A percentile compares a stretch with the other conserved stretches of the same genome.
These are phyloP conservation scores for Terebella lapidaria DNA, from an alignment of 2,888 invertebrate genomes.

Conservation along the genomic window DNA sequence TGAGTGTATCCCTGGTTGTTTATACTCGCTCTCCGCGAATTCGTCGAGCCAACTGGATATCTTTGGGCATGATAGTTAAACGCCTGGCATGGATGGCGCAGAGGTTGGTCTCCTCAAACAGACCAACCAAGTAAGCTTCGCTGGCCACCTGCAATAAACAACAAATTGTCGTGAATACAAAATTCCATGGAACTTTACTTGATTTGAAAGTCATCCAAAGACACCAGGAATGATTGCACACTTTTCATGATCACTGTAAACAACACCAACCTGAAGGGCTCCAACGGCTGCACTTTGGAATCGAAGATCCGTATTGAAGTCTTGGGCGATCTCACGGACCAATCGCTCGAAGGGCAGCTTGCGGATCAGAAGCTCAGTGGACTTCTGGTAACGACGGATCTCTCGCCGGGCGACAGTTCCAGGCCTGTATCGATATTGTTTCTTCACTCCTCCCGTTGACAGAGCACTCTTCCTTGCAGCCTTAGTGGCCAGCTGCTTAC, in stretches of 20 bases:
- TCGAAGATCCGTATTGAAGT: no score
- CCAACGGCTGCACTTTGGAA: slow-evolving; percentile 54
- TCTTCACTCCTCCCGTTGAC: slow-evolving; percentile 54
- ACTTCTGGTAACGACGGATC: slow-evolving; percentile 53
- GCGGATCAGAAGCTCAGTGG: slow-evolving; percentile 51
- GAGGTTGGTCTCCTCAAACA: slow-evolving; percentile 91
- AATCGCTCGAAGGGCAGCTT: slow-evolving; percentile 53
- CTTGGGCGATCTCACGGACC: slow-evolving; percentile 54
- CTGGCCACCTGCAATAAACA: slow-evolving; percentile 22
- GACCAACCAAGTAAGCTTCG: slow-evolving; percentile 22
- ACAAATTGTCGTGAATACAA: no score
- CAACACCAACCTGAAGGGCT: no score
- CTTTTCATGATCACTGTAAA: no score
- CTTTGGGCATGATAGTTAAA: slow-evolving; percentile 96
- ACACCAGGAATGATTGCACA: no score
- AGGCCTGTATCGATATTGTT: slow-evolving; percentile 53
- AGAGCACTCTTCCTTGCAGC: slow-evolving; percentile 53
- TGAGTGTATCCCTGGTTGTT: no score
- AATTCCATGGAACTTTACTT: no score
- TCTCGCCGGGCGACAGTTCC: slow-evolving; percentile 54
- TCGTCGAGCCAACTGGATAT: slow-evolving; percentile 91
- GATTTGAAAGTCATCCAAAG: no score
- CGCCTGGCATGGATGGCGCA: slow-evolving; percentile 96
- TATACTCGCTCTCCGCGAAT: slow-evolving; percentile 83
- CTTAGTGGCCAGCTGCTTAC: no score